Evolutionary conservation across 1,140 invertebrate species (phyloP).

Genomic region (Ptiloglossa arizonensis): DNA sequence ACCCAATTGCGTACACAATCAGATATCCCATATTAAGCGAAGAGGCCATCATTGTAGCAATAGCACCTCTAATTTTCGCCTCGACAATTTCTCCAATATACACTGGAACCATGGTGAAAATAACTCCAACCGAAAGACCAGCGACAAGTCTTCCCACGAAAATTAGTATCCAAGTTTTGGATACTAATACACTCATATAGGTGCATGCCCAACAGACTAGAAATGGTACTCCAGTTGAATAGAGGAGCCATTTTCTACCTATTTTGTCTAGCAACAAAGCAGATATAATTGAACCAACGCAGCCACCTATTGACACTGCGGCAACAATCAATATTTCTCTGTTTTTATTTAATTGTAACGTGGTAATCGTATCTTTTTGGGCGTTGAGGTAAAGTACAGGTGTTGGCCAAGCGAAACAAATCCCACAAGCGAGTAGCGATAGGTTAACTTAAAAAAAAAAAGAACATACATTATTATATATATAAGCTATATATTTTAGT

Average conservation of each 20-base stretch:
- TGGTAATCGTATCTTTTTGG: too few relatives aligned
- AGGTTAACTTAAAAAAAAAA: slow-evolving; percentile 30
- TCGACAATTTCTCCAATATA: slow-evolving; percentile 85
- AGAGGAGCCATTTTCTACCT: slow-evolving; percentile 85
- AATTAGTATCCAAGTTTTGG: slow-evolving; percentile 76
- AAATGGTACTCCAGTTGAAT: slow-evolving; percentile 83
- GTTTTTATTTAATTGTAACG: neutral
- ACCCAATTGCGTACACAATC: slow-evolving; percentile 79
- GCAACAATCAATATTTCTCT: slow-evolving; percentile 1
- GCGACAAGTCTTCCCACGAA: slow-evolving; percentile 81
- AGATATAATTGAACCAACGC: slow-evolving; percentile 68
- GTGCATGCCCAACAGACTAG: slow-evolving; percentile 84
- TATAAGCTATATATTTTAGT: neutral
- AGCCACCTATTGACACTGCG: slow-evolving; percentile 57
- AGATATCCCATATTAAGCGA: slow-evolving; percentile 81
- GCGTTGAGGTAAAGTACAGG: too few relatives aligned
- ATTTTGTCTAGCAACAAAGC: slow-evolving; percentile 77
- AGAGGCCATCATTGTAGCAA: slow-evolving; percentile 84
- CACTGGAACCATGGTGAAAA: slow-evolving; percentile 84
- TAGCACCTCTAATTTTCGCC: slow-evolving; percentile 84
- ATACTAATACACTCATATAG: too few relatives aligned
- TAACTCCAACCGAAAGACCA: slow-evolving; percentile 85
- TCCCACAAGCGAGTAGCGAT: neutral
- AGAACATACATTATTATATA: neutral
- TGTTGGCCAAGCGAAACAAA: neutral